These are phyloP conservation scores for Dendrocincla fuliginosa DNA, from an alignment of 2,797 vertebrate species.

Conservation along the genomic window DNA sequence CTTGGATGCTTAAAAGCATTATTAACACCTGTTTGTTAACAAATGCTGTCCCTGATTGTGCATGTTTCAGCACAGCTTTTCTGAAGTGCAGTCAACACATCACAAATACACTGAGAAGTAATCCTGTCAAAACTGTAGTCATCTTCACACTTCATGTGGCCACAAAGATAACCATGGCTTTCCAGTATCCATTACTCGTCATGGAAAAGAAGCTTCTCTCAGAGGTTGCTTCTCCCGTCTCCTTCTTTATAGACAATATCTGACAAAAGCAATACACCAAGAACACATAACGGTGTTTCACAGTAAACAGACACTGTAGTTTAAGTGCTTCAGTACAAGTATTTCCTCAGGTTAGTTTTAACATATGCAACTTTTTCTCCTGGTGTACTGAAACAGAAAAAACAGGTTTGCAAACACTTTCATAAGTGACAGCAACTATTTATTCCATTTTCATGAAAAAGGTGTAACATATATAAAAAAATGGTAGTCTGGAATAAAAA, in stretches of 20 bases:
- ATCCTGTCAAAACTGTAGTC: not conserved
- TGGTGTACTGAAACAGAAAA: not conserved
- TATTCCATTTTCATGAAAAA: not conserved
- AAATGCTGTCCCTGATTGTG: not conserved
- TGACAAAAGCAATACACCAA: not conserved
- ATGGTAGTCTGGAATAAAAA: not conserved
- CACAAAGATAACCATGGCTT: not conserved
- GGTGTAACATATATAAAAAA: not conserved
- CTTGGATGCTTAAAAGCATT: not conserved
- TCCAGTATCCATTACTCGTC: not conserved
- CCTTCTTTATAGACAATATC: not conserved
- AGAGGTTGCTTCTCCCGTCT: not conserved
- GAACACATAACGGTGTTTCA: not conserved
- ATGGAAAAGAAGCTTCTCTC: not conserved
- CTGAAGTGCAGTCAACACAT: not conserved
- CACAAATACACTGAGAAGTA: not conserved
- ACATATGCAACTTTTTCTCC: not conserved
- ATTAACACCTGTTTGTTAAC: not conserved
- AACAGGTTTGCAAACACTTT: not conserved
- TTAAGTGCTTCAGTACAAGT: not conserved
- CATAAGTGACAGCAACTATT: not conserved
- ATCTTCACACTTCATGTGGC: not conserved
- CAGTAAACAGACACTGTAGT: not conserved
- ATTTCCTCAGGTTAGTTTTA: not conserved
- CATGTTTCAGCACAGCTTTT: not conserved